Conservation (phyloP, 2,797 vertebrate genomes). For the Cossypha caffra region DNA sequence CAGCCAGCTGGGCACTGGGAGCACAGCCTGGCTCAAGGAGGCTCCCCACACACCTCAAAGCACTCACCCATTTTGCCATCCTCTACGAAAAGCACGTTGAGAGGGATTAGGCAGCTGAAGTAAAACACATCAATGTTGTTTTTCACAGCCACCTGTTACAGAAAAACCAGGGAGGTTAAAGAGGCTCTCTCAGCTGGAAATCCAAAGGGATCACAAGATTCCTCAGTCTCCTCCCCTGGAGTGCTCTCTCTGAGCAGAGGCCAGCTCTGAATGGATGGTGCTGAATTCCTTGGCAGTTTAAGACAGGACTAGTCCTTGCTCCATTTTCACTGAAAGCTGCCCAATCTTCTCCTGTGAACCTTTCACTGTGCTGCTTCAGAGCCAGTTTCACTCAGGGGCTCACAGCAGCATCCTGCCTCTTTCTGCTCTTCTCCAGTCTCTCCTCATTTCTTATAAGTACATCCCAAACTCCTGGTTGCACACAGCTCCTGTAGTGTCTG, state of each 20-base stretch:
- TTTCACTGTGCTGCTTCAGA: background rate
- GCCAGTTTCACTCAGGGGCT: background rate
- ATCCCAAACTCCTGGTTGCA: background rate
- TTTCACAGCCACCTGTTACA: slow-evolving; percentile 94
- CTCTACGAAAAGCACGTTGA: slow-evolving; percentile 96
- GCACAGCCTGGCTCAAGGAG: background rate
- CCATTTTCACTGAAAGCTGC: background rate
- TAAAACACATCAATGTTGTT: slow-evolving; percentile 99
- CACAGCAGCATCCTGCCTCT: background rate
- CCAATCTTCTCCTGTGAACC: background rate
- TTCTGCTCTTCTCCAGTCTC: background rate
- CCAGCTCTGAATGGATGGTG: background rate
- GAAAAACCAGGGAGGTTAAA: slow-evolving; percentile 37
- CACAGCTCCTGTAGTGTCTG: fast-evolving
- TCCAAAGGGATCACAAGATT: background rate
- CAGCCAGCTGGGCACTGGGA: background rate
- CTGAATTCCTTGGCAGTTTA: background rate
- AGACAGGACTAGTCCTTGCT: background rate
- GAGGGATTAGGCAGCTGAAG: slow-evolving; percentile 97
- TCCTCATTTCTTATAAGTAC: background rate
- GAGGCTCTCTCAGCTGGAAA: background rate
- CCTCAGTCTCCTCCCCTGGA: background rate
- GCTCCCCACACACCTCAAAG: background rate
- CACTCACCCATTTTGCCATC: slow-evolving; percentile 98
- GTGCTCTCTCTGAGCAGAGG: background rate